Base-by-base conservation (phyloP, 64 coral and sea anemone genomes). In the Platygyra sinensis region DNA sequence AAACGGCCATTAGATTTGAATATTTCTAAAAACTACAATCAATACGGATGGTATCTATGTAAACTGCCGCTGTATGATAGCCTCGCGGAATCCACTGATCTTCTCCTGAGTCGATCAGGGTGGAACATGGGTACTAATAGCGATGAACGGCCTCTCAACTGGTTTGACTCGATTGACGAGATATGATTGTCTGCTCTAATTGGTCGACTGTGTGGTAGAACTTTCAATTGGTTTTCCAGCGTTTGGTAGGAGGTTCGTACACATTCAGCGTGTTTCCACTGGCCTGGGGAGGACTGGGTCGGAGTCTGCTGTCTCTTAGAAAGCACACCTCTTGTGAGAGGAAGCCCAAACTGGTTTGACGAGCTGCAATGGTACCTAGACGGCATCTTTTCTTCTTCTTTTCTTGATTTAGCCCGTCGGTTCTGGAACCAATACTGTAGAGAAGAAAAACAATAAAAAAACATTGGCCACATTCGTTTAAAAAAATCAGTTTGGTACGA, bases 351-450 rank as follows among this genome's bases (percentile, higher is more conserved):
- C 31, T 39, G 60, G 80, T 82, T 64, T 65, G 80, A 65, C 59
- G n/a, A n/a, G n/a, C n/a, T n/a, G n/a, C n/a, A n/a, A n/a, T 2
- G 60, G 80, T n/a, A n/a, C n/a, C 6, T 82, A 8, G 59, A 38
- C 60, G 80, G 20, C 8, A 4, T 9, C 38, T 62, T 67, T 12
- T 67, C n/a, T 2, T 4, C 18, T 10, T 64, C 31, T 65, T 22
- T 63, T 65, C 80, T 22, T 31, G 78, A 80, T 50, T 80, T 80
- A 9, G 80, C 80, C 18, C 80, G 60, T 36, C 60, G 60, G 31
- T 82, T 82, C 20, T 82, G 59, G 20, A 82, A 82, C 80, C 80
- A 82, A 62, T 65, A 65, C 80, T 82, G 20, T 4, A 36, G 64
- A 60, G 59, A 30, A 29, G 32, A 82, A 33, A 33, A 9, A 3